Conservation (phyloP, 2,797 vertebrate genomes). For the Anniella stebbinsi region DNA sequence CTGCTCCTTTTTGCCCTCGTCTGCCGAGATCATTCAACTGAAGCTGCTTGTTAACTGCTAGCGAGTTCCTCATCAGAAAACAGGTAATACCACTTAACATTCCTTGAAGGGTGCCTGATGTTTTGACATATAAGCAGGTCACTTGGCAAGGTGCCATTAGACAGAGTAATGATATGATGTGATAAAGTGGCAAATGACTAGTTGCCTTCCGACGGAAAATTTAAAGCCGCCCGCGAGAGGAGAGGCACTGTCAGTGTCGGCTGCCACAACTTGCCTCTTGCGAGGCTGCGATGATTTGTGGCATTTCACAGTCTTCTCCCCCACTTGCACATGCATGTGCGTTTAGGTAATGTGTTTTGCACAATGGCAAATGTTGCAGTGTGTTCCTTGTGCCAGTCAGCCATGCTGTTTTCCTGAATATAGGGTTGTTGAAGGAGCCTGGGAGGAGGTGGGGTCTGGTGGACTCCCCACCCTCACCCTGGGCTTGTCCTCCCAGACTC, state of each 20-base stretch:
- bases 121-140: constrained; percentile 32
- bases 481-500: too few species aligned
- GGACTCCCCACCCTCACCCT: too few species aligned
- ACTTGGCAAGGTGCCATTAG: constrained; percentile 18
- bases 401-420: neutral
- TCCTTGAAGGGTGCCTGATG: constrained; percentile 36
- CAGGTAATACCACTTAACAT: constrained; percentile 12
- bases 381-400: neutral
- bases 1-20: neutral
- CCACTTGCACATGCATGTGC: too few species aligned
- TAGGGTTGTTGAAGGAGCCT: too few species aligned
- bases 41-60: neutral
- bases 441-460: too few species aligned
- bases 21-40: constrained; percentile 14
- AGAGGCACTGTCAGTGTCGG: neutral
- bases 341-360: neutral
- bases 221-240: neutral
- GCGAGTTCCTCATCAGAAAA: constrained; percentile 24
- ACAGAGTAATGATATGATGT: neutral
- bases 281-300: neutral
- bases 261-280: neutral
- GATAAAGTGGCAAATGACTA: constrained; percentile 18
- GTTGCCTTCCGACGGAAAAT: constrained; percentile 22
- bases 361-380: neutral
- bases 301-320: neutral